Percentiles rank a stretch among this genome's conserved stretches.
phyloP scores from a whole-genome alignment of 2,888 invertebrate species.

The Leucophenga maculata region DNA sequence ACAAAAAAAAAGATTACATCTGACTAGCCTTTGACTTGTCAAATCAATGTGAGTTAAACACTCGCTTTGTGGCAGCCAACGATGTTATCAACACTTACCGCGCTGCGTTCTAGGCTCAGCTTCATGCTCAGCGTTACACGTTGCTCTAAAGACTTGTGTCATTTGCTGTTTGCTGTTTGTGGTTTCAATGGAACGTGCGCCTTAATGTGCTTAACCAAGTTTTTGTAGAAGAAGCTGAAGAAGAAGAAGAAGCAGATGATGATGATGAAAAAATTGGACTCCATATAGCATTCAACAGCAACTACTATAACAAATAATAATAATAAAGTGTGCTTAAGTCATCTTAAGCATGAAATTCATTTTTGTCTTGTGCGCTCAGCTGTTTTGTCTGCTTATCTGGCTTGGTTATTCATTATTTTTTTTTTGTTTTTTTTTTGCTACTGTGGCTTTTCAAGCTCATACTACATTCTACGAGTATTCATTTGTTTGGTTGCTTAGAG shows the following conservation, averaged over 20 bases:
- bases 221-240: not conserved
- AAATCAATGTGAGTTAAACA: slow-evolving; percentile 46
- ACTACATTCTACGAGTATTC: no score
- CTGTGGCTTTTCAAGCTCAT: slow-evolving; percentile 27
- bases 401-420: not conserved
- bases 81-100: slow-evolving; percentile 18
- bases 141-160: not conserved
- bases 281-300: not conserved
- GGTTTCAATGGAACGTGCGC: slow-evolving; percentile 17
- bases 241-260: not conserved
- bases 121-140: not conserved
- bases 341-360: slow-evolving; percentile 39
- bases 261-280: not conserved
- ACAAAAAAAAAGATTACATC: no score
- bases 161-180: slow-evolving; percentile 1
- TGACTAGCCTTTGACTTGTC: slow-evolving; percentile 50
- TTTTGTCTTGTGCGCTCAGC: slow-evolving; percentile 40
- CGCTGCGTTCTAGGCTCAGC: not conserved
- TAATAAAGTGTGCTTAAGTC: slow-evolving; percentile 41
- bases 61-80: slow-evolving; percentile 27
- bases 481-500: not conserved
- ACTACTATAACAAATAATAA: slow-evolving; percentile 16
- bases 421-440: slow-evolving; percentile 30
- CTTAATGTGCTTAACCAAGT: not conserved
- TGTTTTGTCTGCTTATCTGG: slow-evolving; percentile 5